Evolutionary conservation across 2,797 vertebrate species (phyloP), one percentile per base, ranked within the genome.

Genomic region (Pempheris klunzingeri): DNA sequence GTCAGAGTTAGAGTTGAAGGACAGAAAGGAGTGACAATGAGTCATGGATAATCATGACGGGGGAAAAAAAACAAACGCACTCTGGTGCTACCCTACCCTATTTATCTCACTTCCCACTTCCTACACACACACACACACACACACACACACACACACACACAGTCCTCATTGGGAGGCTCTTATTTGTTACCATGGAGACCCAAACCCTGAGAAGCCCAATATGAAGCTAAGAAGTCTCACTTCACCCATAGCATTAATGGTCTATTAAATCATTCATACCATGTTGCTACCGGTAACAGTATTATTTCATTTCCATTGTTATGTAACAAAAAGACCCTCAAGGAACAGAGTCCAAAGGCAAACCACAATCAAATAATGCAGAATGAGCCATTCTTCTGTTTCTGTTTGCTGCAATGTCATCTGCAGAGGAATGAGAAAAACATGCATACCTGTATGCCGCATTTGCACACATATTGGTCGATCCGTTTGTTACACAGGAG

Each of bases 181-280:
- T 84, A 88, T 80, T 85, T 83, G 93, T 95, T 94, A 80, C 93
- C 89, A 94, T 94, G 90, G 93, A 84, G 85, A 95, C 88, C 80
- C 80, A 86, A 92, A 90, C 80, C 81, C 82, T n/a, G 84, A 81
- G 82, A 90, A 90, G 78, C 78, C 87, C 73, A 86, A 91, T 80
- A 87, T 80, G 75, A 87, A 86, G 76, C 80, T 73, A 84, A 87
- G 75, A 77, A 88, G 88, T 88, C 87, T 84, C 80, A 86, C 80
- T 88, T 83, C 82, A 81, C 75, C 77, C 72, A 3, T 65, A 80
- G 83, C 75, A 78, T 92, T 90, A 79, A 78, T 64, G 64, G 72
- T 43, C 79, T 83, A 87, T 90, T 92, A 88, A 90, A 92, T 91
- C 79, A 87, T 90, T 90, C 80, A 88, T 90, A 73, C 73, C 49